A percentile compares a stretch with the other conserved stretches of the same genome.
phyloP scores from a whole-genome alignment of 35 echinoderm and acorn worm species.

The Eucidaris tribuloides region DNA sequence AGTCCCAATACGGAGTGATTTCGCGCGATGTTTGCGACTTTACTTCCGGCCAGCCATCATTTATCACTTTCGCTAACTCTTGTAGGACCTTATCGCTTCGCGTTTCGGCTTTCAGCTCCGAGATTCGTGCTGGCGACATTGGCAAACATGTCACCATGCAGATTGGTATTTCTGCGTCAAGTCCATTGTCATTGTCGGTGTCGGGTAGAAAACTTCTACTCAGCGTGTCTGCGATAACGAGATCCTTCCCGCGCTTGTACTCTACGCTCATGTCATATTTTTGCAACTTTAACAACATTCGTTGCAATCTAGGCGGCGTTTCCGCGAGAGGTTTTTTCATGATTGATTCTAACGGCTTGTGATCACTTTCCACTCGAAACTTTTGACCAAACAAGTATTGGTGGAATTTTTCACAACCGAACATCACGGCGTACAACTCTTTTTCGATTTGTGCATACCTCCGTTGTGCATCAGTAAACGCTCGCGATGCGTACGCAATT shows the following conservation, averaged over 20 bases:
- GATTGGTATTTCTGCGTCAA: too few relatives aligned
- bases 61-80: too few relatives aligned
- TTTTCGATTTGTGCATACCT: slow-evolving; percentile 74
- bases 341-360: slow-evolving; percentile 63
- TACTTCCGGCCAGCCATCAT: too few relatives aligned
- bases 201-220: too few relatives aligned
- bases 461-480: slow-evolving; percentile 34
- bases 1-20: background rate
- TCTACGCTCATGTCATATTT: slow-evolving; percentile 25
- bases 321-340: slow-evolving; percentile 42
- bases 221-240: slow-evolving; percentile 37
- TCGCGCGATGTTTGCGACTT: background rate
- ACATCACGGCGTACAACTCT: slow-evolving; percentile 50
- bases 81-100: too few relatives aligned
- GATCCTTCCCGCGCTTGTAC: slow-evolving; percentile 40
- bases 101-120: too few relatives aligned
- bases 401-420: slow-evolving; percentile 43
- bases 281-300: slow-evolving; percentile 61
- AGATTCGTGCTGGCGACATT: too few relatives aligned
- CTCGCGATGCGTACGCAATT: slow-evolving; percentile 53
- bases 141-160: too few relatives aligned
- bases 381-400: slow-evolving; percentile 33
- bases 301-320: slow-evolving; percentile 42
- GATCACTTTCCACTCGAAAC: slow-evolving; percentile 44
- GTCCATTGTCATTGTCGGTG: too few relatives aligned